Conservation (phyloP, 2,888 invertebrate genomes). For the Phortica okadai region DNA sequence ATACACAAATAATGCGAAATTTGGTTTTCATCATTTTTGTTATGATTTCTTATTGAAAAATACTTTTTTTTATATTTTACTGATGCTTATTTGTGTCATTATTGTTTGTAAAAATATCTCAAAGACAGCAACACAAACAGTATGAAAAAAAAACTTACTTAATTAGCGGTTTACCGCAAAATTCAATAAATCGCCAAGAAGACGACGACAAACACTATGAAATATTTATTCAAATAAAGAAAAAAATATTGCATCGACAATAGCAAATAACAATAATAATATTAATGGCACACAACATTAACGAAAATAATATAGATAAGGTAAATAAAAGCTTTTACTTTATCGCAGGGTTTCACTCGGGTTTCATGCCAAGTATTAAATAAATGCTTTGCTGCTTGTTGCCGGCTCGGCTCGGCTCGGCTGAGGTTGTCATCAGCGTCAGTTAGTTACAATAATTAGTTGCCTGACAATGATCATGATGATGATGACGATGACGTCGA, state of each 20-base stretch:
- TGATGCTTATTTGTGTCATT: conserved; percentile 35
- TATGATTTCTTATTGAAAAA: background rate
- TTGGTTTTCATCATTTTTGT: background rate
- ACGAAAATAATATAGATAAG: conserved; percentile 9
- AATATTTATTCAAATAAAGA: background rate
- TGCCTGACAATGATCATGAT: no score
- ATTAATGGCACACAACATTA: background rate
- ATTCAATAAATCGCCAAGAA: conserved; percentile 53
- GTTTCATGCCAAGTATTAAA: background rate
- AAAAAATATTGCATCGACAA: conserved; percentile 1
- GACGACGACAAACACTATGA: conserved; percentile 24
- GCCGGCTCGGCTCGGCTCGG: background rate
- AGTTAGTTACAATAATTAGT: no score
- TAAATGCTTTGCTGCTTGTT: background rate
- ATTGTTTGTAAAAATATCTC: conserved; percentile 23
- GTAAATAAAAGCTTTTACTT: conserved; percentile 29
- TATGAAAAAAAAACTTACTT: conserved; percentile 56
- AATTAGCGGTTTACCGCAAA: conserved; percentile 73
- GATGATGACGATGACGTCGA: background rate
- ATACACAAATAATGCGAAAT: background rate
- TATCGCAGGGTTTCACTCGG: conserved; percentile 11
- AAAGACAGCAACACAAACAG: conserved; percentile 32
- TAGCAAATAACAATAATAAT: conserved; percentile 13
- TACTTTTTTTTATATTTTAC: background rate
- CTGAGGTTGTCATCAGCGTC: background rate